Conservation (phyloP, 2,797 vertebrate species). For the Cyprinella venusta region DNA sequence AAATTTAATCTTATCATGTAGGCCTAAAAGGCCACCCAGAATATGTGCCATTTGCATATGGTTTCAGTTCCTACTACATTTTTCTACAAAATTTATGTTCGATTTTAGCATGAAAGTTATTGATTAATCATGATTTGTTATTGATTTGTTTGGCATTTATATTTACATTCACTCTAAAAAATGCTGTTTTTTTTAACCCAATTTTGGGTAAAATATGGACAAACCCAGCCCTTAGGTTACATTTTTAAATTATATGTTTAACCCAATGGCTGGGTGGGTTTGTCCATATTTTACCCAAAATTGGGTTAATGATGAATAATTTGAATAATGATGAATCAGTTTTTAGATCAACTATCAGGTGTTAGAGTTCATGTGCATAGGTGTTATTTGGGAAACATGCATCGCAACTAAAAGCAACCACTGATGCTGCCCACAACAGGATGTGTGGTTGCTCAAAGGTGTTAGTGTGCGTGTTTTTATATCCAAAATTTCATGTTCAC, state of each 20-base stretch:
- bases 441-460: background rate
- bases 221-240: too few species aligned
- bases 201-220: too few species aligned
- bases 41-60: background rate
- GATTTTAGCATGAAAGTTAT: background rate
- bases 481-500: background rate
- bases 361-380: background rate
- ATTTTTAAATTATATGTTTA: too few species aligned
- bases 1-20: background rate
- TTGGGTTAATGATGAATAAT: too few species aligned
- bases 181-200: too few species aligned
- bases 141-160: background rate
- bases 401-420: background rate
- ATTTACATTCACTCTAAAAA: too few species aligned
- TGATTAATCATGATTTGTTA: background rate
- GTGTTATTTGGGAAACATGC: background rate
- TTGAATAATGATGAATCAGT: background rate
- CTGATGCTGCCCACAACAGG: conserved; percentile 8
- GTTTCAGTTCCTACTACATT: background rate
- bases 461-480: background rate
- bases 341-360: background rate
- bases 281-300: too few species aligned
- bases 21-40: background rate
- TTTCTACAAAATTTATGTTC: background rate
- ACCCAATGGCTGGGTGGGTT: too few species aligned